Evolutionary conservation across 2,888 invertebrate genomes (phyloP).

Genomic region (Iphiclides podalirius): DNA sequence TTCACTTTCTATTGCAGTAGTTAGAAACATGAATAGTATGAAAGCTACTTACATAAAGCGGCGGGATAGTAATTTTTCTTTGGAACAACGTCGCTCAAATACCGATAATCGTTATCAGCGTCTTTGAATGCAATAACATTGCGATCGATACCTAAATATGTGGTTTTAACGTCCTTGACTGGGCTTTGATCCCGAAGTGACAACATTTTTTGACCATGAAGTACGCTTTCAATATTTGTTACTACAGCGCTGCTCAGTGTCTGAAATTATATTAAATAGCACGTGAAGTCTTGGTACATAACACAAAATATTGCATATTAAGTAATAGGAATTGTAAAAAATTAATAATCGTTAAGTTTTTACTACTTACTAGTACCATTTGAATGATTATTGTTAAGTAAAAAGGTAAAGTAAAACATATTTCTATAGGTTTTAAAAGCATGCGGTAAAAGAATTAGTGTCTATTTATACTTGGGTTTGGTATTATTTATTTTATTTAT

Average conservation of each 20-base stretch:
- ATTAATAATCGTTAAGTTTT: too few relatives aligned
- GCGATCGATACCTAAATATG: conserved; percentile 72
- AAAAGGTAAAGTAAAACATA: too few relatives aligned
- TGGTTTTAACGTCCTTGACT: conserved; percentile 40
- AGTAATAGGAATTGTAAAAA: too few relatives aligned
- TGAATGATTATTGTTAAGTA: too few relatives aligned
- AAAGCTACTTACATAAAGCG: conserved; percentile 58
- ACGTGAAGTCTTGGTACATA: not conserved
- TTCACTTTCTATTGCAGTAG: too few relatives aligned
- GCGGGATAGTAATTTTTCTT: conserved; percentile 74
- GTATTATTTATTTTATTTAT: too few relatives aligned
- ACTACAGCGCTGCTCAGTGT: not conserved
- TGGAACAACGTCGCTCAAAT: conserved; percentile 70
- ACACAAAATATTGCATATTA: too few relatives aligned
- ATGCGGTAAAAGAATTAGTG: too few relatives aligned
- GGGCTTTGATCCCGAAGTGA: conserved; percentile 46
- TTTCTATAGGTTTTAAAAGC: too few relatives aligned
- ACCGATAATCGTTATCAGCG: conserved; percentile 72
- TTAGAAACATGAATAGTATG: too few relatives aligned
- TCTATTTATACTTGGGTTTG: too few relatives aligned
- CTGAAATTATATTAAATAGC: conserved; percentile 7
- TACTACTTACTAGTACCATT: too few relatives aligned
- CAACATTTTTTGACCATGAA: conserved; percentile 55
- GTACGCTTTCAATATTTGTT: conserved; percentile 2
- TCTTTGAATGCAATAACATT: conserved; percentile 57